A percentile compares a stretch with the other conserved stretches of the same genome.
These are phyloP conservation scores for Amniataba percoides DNA, from an alignment of 2,797 vertebrate species.

Conservation along the genomic window DNA sequence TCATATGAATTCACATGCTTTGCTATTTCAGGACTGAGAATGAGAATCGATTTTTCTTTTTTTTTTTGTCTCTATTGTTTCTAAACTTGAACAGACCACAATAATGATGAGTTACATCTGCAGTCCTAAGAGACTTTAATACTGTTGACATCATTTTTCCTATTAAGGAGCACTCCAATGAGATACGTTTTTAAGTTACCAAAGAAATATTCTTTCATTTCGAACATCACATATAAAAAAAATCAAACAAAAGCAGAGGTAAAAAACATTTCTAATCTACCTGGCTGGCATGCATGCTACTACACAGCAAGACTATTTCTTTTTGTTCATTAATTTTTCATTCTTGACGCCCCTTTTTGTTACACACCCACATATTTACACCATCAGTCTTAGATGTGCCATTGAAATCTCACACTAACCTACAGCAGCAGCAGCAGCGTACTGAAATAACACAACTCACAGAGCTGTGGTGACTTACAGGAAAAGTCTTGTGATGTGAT, in stretches of 20 bases:
- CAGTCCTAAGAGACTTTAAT: slow-evolving; percentile 54
- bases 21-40: slow-evolving; percentile 48
- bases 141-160: slow-evolving; percentile 62
- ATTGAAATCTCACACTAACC: slow-evolving; percentile 52
- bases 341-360: slow-evolving; percentile 52
- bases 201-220: slow-evolving; percentile 52
- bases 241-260: slow-evolving; percentile 56
- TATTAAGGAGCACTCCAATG: slow-evolving; percentile 40
- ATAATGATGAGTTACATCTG: slow-evolving; percentile 44
- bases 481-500: background rate
- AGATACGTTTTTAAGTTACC: slow-evolving; percentile 62
- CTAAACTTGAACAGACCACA: slow-evolving; percentile 47
- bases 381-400: slow-evolving; percentile 34
- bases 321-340: slow-evolving; percentile 46
- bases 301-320: slow-evolving; percentile 69
- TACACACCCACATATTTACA: slow-evolving; percentile 72
- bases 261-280: slow-evolving; percentile 61
- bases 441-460: slow-evolving; percentile 77
- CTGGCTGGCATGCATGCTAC: slow-evolving; percentile 74
- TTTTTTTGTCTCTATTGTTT: slow-evolving; percentile 37
- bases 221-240: slow-evolving; percentile 59
- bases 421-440: slow-evolving; percentile 77
- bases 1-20: slow-evolving; percentile 58
- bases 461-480: slow-evolving; percentile 69
- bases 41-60: background rate